These are phyloP conservation scores for Megaustenia siamemsis DNA, from an alignment of 2,888 invertebrate genomes.

Conservation along the genomic window DNA sequence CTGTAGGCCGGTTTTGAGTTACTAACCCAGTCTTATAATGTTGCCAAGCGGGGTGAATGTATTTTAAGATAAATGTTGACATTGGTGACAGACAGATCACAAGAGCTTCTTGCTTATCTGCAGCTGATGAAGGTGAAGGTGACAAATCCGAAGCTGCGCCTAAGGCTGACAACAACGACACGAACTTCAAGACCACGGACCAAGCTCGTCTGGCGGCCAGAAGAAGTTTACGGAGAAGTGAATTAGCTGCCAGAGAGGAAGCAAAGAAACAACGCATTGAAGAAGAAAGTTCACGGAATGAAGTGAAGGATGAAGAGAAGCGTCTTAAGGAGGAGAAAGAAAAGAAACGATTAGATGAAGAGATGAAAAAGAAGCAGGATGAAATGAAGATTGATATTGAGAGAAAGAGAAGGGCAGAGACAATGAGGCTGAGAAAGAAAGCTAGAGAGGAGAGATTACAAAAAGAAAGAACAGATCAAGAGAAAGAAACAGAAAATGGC, in stretches of 20 bases:
- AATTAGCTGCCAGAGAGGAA: slow-evolving; percentile 23
- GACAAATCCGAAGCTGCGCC: background rate
- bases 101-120: slow-evolving; percentile 12
- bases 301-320: background rate
- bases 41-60: background rate
- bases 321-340: slow-evolving; percentile 29
- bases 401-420: slow-evolving; percentile 24
- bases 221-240: slow-evolving; percentile 34
- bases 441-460: slow-evolving; percentile 30
- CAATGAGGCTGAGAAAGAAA: slow-evolving; percentile 32
- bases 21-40: background rate
- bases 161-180: slow-evolving; percentile 28
- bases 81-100: background rate
- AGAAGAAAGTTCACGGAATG: background rate
- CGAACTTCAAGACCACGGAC: background rate
- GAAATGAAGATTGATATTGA: slow-evolving; percentile 36
- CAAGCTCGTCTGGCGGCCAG: slow-evolving; percentile 11
- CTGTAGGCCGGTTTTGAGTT: too few species aligned
- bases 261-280: slow-evolving; percentile 27
- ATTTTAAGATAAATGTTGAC: background rate
- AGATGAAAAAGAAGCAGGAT: slow-evolving; percentile 4
- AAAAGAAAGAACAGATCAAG: slow-evolving; percentile 1
- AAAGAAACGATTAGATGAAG: background rate
- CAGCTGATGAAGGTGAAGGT: slow-evolving; percentile 29
- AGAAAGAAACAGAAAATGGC: background rate